Evolutionary conservation across 2,113 vertebrate genomes (phyloP).

Genomic region (Clarias gariepinus): DNA sequence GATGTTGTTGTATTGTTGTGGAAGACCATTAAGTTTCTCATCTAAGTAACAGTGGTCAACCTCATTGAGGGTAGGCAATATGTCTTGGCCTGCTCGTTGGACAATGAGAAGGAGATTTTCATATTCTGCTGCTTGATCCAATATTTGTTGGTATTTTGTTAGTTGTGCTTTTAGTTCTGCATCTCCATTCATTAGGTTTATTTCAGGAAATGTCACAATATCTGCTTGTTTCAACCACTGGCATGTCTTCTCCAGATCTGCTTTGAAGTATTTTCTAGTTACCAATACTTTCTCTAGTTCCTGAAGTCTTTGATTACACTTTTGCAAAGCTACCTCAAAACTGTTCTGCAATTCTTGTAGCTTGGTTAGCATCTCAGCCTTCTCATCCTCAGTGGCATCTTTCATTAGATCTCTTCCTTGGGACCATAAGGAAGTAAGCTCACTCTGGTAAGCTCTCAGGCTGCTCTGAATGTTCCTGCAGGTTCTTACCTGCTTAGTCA

Average conservation of each 20-base stretch:
- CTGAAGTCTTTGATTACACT: slow-evolving; percentile 80
- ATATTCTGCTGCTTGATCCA: slow-evolving; percentile 90
- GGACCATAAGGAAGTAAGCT: slow-evolving; percentile 85
- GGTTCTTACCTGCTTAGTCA: slow-evolving; percentile 84
- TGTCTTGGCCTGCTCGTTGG: slow-evolving; percentile 91
- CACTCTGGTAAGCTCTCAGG: slow-evolving; percentile 85
- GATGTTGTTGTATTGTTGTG: slow-evolving; percentile 86
- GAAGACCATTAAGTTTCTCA: slow-evolving; percentile 88
- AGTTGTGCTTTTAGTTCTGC: slow-evolving; percentile 80
- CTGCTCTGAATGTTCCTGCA: slow-evolving; percentile 82
- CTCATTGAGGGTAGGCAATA: slow-evolving; percentile 88
- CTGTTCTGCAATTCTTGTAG: slow-evolving; percentile 85
- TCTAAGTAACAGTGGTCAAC: slow-evolving; percentile 89
- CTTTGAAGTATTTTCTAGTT: slow-evolving; percentile 91
- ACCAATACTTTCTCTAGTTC: slow-evolving; percentile 88
- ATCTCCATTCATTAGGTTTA: slow-evolving; percentile 83
- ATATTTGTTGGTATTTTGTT: slow-evolving; percentile 84
- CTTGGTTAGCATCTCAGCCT: slow-evolving; percentile 80
- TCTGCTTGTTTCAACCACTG: slow-evolving; percentile 92
- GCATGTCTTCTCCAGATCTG: slow-evolving; percentile 91
- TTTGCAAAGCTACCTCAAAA: slow-evolving; percentile 84
- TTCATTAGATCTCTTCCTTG: slow-evolving; percentile 91
- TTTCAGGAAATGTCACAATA: slow-evolving; percentile 90
- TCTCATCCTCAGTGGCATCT: slow-evolving; percentile 86
- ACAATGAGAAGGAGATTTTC: slow-evolving; percentile 89